Evolutionary conservation across 2,888 invertebrate species (phyloP).

Genomic region (Tethea ocularis): DNA sequence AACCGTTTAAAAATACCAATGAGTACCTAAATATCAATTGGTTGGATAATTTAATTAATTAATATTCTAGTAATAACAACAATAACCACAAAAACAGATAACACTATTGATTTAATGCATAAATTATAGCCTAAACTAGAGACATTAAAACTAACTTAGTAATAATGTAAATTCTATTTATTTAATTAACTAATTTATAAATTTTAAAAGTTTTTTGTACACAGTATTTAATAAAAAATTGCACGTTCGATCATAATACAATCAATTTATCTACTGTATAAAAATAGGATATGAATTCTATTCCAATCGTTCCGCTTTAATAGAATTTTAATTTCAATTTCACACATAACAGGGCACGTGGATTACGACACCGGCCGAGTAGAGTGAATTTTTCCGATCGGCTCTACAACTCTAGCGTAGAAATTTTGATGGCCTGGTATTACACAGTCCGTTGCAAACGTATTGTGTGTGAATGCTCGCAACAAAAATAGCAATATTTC

Average conservation of each 20-base stretch:
- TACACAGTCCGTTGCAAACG: slow-evolving; percentile 77
- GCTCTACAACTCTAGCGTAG: slow-evolving; percentile 68
- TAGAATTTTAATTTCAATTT: slow-evolving; percentile 81
- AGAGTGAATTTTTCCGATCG: slow-evolving; percentile 71
- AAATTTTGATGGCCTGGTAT: slow-evolving; percentile 77
- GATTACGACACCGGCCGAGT: slow-evolving; percentile 63
- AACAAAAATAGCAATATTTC: slow-evolving; percentile 55
- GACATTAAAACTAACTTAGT: too few relatives aligned
- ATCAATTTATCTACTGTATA: slow-evolving; percentile 25
- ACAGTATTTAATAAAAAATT: not conserved
- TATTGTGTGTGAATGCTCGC: slow-evolving; percentile 65
- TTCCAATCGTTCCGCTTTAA: slow-evolving; percentile 66
- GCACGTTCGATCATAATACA: slow-evolving; percentile 27
- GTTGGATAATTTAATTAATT: too few relatives aligned
- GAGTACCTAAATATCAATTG: too few relatives aligned
- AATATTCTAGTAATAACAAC: too few relatives aligned
- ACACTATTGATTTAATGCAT: too few relatives aligned
- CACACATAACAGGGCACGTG: slow-evolving; percentile 66
- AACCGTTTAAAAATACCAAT: too few relatives aligned
- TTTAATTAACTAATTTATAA: too few relatives aligned
- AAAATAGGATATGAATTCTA: slow-evolving; percentile 50
- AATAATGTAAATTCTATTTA: too few relatives aligned
- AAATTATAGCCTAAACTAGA: too few relatives aligned
- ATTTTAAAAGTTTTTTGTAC: not conserved
- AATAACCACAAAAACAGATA: too few relatives aligned